Evolutionary conservation across 2,113 vertebrate species (phyloP).

Genomic region (Hassar affinis): DNA sequence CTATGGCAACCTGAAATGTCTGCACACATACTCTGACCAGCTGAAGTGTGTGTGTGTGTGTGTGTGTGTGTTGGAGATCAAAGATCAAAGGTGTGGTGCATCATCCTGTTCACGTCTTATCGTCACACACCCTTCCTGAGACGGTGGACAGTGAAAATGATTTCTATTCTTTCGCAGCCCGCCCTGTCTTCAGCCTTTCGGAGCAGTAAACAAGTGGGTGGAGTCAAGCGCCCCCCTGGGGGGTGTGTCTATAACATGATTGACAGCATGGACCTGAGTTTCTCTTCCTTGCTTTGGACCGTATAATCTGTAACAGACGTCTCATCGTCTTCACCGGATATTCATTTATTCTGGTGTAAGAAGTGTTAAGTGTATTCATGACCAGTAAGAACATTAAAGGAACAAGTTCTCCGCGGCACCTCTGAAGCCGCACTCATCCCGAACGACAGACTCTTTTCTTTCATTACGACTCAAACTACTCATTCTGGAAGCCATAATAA

Average conservation of each 20-base stretch:
- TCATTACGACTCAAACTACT: not conserved
- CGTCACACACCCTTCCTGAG: not conserved
- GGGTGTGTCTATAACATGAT: not conserved
- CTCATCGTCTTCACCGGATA: not conserved
- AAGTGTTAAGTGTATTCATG: no score
- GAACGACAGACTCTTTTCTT: not conserved
- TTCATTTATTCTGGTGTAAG: not conserved
- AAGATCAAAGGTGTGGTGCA: not conserved
- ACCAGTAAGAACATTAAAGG: not conserved
- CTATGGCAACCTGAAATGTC: slow-evolving; percentile 19
- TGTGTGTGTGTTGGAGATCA: not conserved
- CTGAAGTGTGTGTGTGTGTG: not conserved
- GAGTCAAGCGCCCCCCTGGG: not conserved
- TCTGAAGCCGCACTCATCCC: not conserved
- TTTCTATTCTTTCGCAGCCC: no score
- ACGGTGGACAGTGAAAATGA: not conserved
- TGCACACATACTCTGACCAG: not conserved
- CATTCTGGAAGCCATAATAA: not conserved
- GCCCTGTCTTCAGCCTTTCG: not conserved
- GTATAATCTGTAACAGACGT: not conserved
- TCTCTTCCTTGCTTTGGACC: not conserved
- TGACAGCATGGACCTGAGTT: not conserved
- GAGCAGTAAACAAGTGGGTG: not conserved
- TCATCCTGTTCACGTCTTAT: not conserved
- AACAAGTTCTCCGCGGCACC: not conserved